Evolutionary conservation across 1,140 invertebrate genomes (phyloP).

Genomic region (Eueides isabella): DNA sequence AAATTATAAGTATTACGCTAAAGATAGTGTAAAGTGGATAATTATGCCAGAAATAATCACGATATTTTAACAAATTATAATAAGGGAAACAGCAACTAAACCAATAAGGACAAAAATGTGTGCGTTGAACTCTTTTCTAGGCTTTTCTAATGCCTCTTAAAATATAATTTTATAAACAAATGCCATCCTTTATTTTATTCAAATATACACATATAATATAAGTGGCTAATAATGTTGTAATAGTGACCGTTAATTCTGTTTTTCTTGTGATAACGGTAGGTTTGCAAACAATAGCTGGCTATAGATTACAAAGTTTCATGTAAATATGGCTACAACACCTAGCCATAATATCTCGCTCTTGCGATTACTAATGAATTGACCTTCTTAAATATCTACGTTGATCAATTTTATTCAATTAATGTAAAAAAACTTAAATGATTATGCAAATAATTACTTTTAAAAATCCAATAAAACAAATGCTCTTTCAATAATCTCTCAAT

Average conservation of each 20-base stretch:
- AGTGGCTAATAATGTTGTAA: constrained; percentile 30
- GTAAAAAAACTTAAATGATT: constrained; percentile 17
- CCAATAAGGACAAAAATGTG: not conserved
- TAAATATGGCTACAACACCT: constrained; percentile 40
- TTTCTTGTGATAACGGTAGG: constrained; percentile 48
- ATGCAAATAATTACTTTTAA: constrained; percentile 11
- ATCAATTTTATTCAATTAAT: constrained; percentile 32
- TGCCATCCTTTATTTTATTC: not conserved
- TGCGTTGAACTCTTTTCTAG: constrained; percentile 76
- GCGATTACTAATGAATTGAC: constrained; percentile 36
- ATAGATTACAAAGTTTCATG: constrained; percentile 42
- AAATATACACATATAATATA: not conserved
- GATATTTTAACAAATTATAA: not conserved
- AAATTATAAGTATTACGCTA: not conserved
- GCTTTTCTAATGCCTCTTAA: constrained; percentile 43
- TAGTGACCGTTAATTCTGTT: constrained; percentile 34
- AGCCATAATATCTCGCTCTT: constrained; percentile 33
- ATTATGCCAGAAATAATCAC: not conserved
- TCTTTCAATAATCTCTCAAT: not conserved
- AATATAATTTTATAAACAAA: constrained; percentile 18
- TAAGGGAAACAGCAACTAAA: not conserved
- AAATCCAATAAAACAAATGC: constrained; percentile 6
- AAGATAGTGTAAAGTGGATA: too few species aligned
- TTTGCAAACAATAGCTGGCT: constrained; percentile 42
- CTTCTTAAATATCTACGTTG: constrained; percentile 38